phyloP scores from a whole-genome alignment of 2,888 invertebrate genomes.

The Agonum fuliginosum region DNA sequence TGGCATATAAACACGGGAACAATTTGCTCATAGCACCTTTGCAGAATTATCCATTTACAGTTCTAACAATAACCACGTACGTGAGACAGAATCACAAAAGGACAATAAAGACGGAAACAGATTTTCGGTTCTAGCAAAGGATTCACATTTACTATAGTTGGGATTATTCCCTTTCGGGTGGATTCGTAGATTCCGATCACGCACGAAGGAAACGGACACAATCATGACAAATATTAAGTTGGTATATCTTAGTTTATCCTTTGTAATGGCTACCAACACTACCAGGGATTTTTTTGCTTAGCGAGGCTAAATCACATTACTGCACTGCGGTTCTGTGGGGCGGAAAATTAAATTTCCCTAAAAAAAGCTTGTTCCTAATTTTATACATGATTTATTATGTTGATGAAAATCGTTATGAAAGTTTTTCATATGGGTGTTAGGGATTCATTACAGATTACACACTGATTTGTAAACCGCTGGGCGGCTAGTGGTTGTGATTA shows the following conservation, averaged over 20 bases:
- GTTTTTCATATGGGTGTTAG: constrained; percentile 28
- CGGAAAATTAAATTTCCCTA: constrained; percentile 56
- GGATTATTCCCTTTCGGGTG: constrained; percentile 22
- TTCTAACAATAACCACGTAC: constrained; percentile 23
- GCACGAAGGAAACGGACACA: constrained; percentile 46
- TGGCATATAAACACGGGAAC: constrained; percentile 36
- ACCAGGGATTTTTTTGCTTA: constrained; percentile 17
- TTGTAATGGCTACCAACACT: constrained; percentile 3
- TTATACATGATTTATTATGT: constrained; percentile 59
- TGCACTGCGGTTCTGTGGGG: constrained; percentile 17
- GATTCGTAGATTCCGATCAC: constrained; percentile 45
- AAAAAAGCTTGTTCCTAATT: constrained; percentile 51
- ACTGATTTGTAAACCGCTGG: constrained; percentile 6
- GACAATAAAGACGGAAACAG: constrained; percentile 29
- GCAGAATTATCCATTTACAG: constrained; percentile 28
- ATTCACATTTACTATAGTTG: background rate
- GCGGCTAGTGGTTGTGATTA: constrained; percentile 4
- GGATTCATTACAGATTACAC: constrained; percentile 16
- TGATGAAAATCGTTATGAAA: constrained; percentile 51
- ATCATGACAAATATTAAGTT: constrained; percentile 50
- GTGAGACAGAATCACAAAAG: constrained; percentile 34
- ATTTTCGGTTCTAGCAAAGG: constrained; percentile 2
- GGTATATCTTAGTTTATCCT: constrained; percentile 1
- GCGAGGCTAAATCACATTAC: constrained; percentile 44
- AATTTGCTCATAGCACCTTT: constrained; percentile 21